phyloP scores from a whole-genome alignment of 2,888 invertebrate species.

The Chesias legatella region DNA sequence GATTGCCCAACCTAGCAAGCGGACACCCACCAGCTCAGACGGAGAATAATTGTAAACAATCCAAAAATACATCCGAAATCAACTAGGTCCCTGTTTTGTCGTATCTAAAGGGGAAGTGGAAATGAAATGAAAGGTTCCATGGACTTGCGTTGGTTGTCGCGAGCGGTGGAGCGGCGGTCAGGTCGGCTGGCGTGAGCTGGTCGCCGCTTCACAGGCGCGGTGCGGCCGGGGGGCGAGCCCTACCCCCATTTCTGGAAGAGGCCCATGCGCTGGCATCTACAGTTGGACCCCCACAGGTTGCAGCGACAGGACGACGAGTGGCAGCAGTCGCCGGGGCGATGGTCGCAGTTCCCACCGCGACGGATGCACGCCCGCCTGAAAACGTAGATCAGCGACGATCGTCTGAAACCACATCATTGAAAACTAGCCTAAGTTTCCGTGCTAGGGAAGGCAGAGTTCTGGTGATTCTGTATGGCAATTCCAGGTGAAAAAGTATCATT shows the following conservation, averaged over 20 bases:
- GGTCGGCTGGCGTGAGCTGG: constrained; percentile 64
- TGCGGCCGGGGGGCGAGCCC: constrained; percentile 32
- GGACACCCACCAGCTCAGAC: constrained; percentile 73
- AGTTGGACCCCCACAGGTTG: constrained; percentile 94
- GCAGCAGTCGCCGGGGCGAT: constrained; percentile 92
- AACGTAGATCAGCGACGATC: constrained; percentile 91
- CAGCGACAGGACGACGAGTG: constrained; percentile 92
- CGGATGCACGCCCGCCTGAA: constrained; percentile 91
- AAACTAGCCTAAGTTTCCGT: constrained; percentile 69
- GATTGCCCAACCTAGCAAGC: constrained; percentile 84
- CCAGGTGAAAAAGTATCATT: no score
- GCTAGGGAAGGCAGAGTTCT: constrained; percentile 19
- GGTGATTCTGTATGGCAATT: no score
- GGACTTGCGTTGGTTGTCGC: constrained; percentile 61
- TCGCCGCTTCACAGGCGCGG: constrained; percentile 60
- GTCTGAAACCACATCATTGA: constrained; percentile 85
- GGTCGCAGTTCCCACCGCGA: constrained; percentile 91
- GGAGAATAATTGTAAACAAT: constrained; percentile 54
- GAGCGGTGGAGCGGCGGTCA: constrained; percentile 67
- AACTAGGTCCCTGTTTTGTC: constrained; percentile 74
- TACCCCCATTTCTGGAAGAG: constrained; percentile 93
- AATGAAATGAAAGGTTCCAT: constrained; percentile 68
- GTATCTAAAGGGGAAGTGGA: constrained; percentile 48
- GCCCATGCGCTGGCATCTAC: constrained; percentile 92
- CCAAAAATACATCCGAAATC: constrained; percentile 73